phyloP scores from a whole-genome alignment of 2,888 invertebrate genomes.

The Nymphalis polychloros region DNA sequence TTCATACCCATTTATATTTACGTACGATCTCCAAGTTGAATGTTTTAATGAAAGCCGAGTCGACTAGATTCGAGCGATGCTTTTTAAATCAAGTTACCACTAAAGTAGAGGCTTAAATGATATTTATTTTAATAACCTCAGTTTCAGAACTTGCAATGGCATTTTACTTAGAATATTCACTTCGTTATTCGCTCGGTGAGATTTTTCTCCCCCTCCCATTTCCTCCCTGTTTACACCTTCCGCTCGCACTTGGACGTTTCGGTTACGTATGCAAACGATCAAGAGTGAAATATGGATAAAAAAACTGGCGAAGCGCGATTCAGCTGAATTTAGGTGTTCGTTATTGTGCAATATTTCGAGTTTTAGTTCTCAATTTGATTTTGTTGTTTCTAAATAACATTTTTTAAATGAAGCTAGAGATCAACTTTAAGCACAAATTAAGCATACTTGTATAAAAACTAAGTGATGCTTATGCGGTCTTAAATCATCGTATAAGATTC shows the following conservation, averaged over 20 bases:
- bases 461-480: too few species aligned
- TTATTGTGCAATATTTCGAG: background rate
- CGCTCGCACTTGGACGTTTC: constrained; percentile 36
- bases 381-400: too few species aligned
- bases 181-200: constrained; percentile 30
- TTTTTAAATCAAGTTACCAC: constrained; percentile 10
- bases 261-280: constrained; percentile 48
- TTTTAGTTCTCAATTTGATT: too few species aligned
- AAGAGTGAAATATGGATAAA: constrained; percentile 39
- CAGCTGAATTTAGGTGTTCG: background rate
- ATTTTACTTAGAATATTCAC: constrained; percentile 36
- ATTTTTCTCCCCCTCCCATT: constrained; percentile 14
- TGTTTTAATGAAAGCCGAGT: too few species aligned
- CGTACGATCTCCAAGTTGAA: too few species aligned
- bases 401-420: too few species aligned
- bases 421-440: too few species aligned
- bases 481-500: too few species aligned
- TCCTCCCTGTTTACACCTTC: constrained; percentile 48
- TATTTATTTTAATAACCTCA: constrained; percentile 38
- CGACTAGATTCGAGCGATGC: background rate
- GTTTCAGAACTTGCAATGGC: constrained; percentile 36
- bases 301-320: background rate
- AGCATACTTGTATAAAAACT: too few species aligned
- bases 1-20: too few species aligned
- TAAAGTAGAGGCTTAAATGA: constrained; percentile 27